Evolutionary conservation across 2,888 invertebrate species (phyloP).

Genomic region (Tethea ocularis): DNA sequence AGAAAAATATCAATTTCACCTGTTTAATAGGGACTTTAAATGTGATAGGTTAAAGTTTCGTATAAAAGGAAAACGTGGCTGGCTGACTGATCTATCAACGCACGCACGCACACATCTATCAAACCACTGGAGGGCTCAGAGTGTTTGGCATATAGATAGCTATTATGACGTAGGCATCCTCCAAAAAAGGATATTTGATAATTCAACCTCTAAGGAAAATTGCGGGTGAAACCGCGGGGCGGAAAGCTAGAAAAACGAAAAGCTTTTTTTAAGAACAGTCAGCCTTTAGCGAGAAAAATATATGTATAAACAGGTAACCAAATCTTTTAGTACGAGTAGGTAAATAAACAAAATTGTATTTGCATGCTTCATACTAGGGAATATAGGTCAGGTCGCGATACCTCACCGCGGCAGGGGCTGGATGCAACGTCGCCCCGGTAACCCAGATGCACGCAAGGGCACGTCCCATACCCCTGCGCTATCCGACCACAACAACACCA

Average conservation of each 20-base stretch:
- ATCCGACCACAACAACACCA: constrained; percentile 23
- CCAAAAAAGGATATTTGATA: no score
- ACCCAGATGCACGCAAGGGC: constrained; percentile 73
- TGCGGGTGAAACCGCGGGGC: no score
- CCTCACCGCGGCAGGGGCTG: constrained; percentile 40
- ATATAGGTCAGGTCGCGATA: constrained; percentile 72
- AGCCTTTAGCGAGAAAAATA: no score
- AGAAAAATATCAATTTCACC: constrained; percentile 16
- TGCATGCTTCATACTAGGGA: constrained; percentile 48
- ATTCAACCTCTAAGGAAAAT: no score
- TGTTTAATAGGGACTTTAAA: not conserved
- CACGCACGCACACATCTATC: no score
- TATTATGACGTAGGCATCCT: no score
- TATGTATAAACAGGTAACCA: not conserved
- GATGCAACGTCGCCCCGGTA: constrained; percentile 69
- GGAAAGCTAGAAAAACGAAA: no score
- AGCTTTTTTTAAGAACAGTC: no score
- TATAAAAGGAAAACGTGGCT: no score
- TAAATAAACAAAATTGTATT: constrained; percentile 44
- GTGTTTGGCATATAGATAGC: no score
- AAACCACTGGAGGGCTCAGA: no score
- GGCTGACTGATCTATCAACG: no score
- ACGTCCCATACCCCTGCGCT: constrained; percentile 38
- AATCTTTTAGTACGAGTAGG: constrained; percentile 14
- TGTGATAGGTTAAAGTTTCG: not conserved